These are phyloP conservation scores for Burhinus oedicnemus DNA, from an alignment of 2,113 vertebrate species.

Conservation along the genomic window DNA sequence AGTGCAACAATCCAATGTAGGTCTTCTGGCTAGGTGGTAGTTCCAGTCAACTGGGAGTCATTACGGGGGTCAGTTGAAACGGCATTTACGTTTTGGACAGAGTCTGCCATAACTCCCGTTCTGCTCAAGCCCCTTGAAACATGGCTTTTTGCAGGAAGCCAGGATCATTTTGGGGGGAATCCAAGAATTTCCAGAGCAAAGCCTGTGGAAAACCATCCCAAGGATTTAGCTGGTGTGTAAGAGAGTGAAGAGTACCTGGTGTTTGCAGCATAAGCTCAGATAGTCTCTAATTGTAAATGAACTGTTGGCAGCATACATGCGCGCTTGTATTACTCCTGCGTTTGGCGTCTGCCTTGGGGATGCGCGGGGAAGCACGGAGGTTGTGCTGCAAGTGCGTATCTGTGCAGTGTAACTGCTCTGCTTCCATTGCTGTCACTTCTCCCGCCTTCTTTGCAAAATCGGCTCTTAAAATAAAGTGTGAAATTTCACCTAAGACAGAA, in stretches of 20 bases:
- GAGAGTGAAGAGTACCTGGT: not conserved
- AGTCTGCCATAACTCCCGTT: not conserved
- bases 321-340: not conserved
- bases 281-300: not conserved
- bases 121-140: not conserved
- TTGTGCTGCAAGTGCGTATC: rapidly evolving
- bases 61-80: rapidly evolving
- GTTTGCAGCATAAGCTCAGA: not conserved
- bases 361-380: rapidly evolving
- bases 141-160: not conserved
- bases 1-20: slow-evolving; percentile 94
- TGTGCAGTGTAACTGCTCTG: not conserved
- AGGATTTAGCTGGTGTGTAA: not conserved
- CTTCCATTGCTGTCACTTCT: not conserved
- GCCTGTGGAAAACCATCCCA: not conserved
- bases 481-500: not conserved
- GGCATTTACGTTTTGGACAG: not conserved
- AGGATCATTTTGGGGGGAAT: not conserved
- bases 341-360: not conserved
- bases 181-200: not conserved
- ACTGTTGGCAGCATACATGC: rapidly evolving
- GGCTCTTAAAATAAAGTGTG: not conserved
- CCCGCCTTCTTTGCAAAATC: rapidly evolving
- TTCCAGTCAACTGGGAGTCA: too few relatives aligned
- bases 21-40: not conserved